Evolutionary conservation across 2,113 vertebrate genomes (phyloP), one percentile per base, ranked within the genome.

Genomic region (Gopherus evgoodei): DNA sequence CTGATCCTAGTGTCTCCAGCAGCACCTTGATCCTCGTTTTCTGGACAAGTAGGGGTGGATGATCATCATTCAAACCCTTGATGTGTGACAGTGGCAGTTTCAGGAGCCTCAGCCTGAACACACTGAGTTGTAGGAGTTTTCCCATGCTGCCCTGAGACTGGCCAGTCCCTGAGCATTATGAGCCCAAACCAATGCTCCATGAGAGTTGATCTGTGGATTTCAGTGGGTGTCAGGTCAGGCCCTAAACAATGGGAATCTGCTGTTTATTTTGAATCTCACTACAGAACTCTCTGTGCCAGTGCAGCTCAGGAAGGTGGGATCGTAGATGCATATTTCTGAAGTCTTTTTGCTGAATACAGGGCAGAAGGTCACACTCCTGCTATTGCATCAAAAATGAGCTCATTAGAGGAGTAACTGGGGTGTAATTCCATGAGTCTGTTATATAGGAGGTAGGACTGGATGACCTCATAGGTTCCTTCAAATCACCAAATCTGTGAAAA

Each of bases 1-100:
- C 25, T 29, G 92, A 90, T 54, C 4, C 81, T 97, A 92, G 92
- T 97, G 93, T 4, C 22, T 78, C 47, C 42, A 47, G 75, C 86
- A 85, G 87, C 17, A 83, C 1, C 47, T 89, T 88, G 50, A 79
- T 4, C 72, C 81, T 92, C 94, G 4, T 72, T n/a, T 22, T 72
- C n/a, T 38, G 65, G n/a, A 72, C 65, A 72, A 72, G n/a, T 22
- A 72, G 53, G 10, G 42, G 83, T 11, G 90, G 78, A 78, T 25
- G 72, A 29, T 86, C 85, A 8, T 25, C 0, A 25, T 89, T 47
- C 75, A 78, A 47, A 78, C 83, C 91, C 81, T 94, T 93, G 81
- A 78, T 84, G 0, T 1, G 78, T 87, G 91, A 29, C 44, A 44
- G 24, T 44, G 42, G 42, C 42, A 47, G 75, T 25, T 38, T 72